Percentiles rank a stretch among this genome's conserved stretches.
Conservation (phyloP, 2,888 invertebrate species). For the Sphaerophoria rueppellii region DNA sequence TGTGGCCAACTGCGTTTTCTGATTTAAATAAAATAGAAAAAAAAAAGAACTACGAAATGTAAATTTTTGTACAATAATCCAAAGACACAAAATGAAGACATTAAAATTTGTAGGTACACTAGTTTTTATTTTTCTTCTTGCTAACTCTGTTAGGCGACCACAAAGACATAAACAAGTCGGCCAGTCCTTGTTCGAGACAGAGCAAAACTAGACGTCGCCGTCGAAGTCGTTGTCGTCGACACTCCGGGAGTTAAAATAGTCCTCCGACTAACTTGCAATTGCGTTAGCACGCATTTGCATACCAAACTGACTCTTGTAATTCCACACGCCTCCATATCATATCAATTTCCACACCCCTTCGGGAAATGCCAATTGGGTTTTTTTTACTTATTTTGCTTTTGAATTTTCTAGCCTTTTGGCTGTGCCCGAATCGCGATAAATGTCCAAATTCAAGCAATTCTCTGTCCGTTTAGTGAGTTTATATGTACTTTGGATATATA, state of each 20-base stretch:
- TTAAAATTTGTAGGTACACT: constrained; percentile 60
- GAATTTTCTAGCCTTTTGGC: constrained; percentile 23
- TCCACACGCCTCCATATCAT: constrained; percentile 29
- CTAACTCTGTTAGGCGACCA: not conserved
- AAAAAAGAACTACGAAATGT: constrained; percentile 1
- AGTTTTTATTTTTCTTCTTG: constrained; percentile 1
- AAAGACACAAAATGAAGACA: constrained; percentile 64
- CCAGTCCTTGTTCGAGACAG: constrained; percentile 59
- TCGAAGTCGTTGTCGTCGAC: not conserved
- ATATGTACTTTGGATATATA: constrained; percentile 52
- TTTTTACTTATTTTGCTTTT: not conserved
- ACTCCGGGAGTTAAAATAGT: constrained; percentile 26
- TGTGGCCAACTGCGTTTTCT: constrained; percentile 29
- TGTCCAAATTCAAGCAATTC: constrained; percentile 71
- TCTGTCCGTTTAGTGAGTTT: constrained; percentile 67
- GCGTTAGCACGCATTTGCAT: constrained; percentile 73
- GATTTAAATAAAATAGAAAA: constrained; percentile 6
- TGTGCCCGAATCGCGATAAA: constrained; percentile 64
- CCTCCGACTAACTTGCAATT: constrained; percentile 65
- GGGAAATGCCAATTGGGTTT: not conserved
- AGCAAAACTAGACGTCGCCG: constrained; percentile 58
- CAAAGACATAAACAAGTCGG: constrained; percentile 39
- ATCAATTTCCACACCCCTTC: not conserved
- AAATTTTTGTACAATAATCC: constrained; percentile 24
- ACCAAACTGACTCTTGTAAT: constrained; percentile 5